Evolutionary conservation across 2,888 invertebrate genomes (phyloP), one percentile per base, ranked within the genome.

Genomic region (Therioaphis trifolii): DNA sequence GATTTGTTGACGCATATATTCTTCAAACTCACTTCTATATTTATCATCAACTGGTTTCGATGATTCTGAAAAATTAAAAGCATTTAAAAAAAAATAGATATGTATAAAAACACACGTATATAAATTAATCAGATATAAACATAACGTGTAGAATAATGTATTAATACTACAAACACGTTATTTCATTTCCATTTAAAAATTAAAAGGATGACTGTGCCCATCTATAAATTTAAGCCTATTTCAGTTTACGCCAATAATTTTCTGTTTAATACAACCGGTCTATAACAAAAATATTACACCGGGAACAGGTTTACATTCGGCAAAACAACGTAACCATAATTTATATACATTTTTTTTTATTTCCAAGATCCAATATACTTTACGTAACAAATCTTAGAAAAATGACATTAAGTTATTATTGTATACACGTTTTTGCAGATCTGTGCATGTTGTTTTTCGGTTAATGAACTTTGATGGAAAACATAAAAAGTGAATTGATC

Each of bases 1-100:
- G 15, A 86, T 85, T 75, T 86, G 86, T 71, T 85, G 85, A 76
- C 86, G 86, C 66, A 86, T 85, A n/a, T 86, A 82, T 74, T 82
- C 82, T 18, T 82, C 82, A 14, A 69, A 76, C 49, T 86, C 85
- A 49, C 66, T 82, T 66, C 40, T 82, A 35, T 72, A 63, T 74
- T 61, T 74, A n/a, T 82, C 82, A 7, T 82, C 74, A 9, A 63
- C 74, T 46, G 82, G 82, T 63, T 82, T 82, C 27, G 82, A 14
- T 9, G 82, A 18, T 82, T 82, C 82, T 82, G 52, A 29, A 80
- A 71, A 55, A 58, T 58, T 24, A 43, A 40, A 75, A 74, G 11
- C 3, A 15, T 63, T 66, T n/a, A 49, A 29, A 3, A 79, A 29
- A 12, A 68, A 55, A 29, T 58, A 43, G 58, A 43, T 40, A 29